phyloP scores from a whole-genome alignment of 2,797 vertebrate genomes.

The Alauda arvensis region DNA sequence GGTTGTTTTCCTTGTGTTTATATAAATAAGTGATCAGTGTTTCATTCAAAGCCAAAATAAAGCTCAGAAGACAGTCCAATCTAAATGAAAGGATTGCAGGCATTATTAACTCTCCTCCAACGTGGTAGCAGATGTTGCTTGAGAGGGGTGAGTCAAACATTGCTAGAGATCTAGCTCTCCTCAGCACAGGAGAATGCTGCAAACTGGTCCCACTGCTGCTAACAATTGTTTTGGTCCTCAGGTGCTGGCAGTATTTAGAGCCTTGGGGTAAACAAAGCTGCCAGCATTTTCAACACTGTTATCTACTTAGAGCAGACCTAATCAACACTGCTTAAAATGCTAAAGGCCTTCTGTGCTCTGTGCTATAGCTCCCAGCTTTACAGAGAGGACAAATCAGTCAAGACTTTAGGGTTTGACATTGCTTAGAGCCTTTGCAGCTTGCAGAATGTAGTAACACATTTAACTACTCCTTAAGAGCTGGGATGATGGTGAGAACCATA shows the following conservation, averaged over 20 bases:
- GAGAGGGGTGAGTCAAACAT: background rate
- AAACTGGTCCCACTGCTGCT: background rate
- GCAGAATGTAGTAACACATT: background rate
- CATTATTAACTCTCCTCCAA: background rate
- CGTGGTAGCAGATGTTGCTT: background rate
- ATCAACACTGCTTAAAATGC: slow-evolving; percentile 1
- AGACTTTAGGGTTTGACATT: background rate
- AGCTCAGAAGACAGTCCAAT: background rate
- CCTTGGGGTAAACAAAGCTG: background rate
- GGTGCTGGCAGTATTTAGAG: background rate
- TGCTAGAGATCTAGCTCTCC: background rate
- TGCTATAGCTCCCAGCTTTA: background rate
- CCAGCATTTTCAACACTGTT: background rate
- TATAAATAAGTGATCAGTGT: background rate
- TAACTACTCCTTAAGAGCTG: background rate
- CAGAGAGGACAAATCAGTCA: background rate
- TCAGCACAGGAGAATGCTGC: background rate
- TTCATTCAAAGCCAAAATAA: background rate
- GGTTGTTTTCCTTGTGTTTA: background rate
- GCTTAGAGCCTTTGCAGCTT: background rate
- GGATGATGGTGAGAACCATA: background rate
- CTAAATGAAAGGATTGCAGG: background rate
- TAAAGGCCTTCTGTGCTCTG: background rate
- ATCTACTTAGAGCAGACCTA: background rate
- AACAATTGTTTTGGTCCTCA: background rate